Evolutionary conservation across 2,113 vertebrate species (phyloP).

Genomic region (Rattus rattus): DNA sequence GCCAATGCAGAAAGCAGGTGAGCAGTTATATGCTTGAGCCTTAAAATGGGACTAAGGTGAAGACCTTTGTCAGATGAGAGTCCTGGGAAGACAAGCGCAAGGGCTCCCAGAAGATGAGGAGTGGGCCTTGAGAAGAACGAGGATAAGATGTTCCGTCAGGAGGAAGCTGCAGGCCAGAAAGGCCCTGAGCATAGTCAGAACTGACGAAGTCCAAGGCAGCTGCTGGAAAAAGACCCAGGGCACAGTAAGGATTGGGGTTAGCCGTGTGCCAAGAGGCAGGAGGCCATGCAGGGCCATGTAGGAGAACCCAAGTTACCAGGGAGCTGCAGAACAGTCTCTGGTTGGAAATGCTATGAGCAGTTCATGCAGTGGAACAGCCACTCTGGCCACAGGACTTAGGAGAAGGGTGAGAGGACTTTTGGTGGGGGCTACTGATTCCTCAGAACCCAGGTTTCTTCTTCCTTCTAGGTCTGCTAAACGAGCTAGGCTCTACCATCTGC

Average conservation of each 20-base stretch:
- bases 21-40: background rate
- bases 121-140: background rate
- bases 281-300: background rate
- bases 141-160: background rate
- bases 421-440: background rate
- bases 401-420: background rate
- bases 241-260: background rate
- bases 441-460: background rate
- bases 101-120: background rate
- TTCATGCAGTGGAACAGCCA: background rate
- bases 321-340: background rate
- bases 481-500: background rate
- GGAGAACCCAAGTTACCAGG: background rate
- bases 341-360: background rate
- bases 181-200: background rate
- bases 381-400: background rate
- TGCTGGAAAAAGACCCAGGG: background rate
- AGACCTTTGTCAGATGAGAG: background rate
- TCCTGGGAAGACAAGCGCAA: background rate
- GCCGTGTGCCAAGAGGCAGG: background rate
- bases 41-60: background rate
- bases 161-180: background rate
- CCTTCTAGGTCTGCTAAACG: background rate
- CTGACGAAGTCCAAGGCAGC: background rate
- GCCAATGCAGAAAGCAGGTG: background rate